A percentile compares a stretch with the other conserved stretches of the same genome.
Evolutionary conservation across 2,888 invertebrate genomes (phyloP).

Genomic region (Tachina fera): DNA sequence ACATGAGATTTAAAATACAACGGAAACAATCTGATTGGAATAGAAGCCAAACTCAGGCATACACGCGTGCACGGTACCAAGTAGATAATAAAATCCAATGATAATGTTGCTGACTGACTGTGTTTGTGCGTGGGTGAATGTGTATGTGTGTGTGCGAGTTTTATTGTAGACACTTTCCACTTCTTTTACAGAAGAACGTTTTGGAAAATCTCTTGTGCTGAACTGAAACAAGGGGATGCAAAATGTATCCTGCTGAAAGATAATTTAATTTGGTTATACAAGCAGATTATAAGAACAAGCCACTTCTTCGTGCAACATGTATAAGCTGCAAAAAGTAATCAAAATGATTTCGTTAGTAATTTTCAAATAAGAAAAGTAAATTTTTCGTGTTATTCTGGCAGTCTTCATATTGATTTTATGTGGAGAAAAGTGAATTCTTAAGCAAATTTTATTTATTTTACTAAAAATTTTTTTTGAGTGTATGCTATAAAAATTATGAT

Average conservation of each 20-base stretch:
- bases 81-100: constrained; percentile 61
- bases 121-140: not conserved
- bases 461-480: constrained; percentile 33
- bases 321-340: constrained; percentile 11
- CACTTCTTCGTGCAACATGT: constrained; percentile 17
- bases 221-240: constrained; percentile 77
- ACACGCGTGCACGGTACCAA: constrained; percentile 51
- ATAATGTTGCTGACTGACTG: constrained; percentile 34
- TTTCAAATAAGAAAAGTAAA: not conserved
- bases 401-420: not conserved
- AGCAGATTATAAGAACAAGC: constrained; percentile 45
- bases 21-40: constrained; percentile 82
- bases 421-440: not conserved
- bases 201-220: constrained; percentile 52
- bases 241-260: constrained; percentile 80
- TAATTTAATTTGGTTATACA: constrained; percentile 83
- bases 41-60: constrained; percentile 74
- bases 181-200: constrained; percentile 32
- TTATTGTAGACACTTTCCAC: constrained; percentile 3
- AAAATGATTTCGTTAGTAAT: constrained; percentile 2
- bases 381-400: accelerated
- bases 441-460: not conserved
- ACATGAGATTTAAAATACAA: constrained; percentile 69
- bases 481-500: not conserved
- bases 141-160: not conserved